phyloP scores from a whole-genome alignment of 2,888 invertebrate species.

The Hetaerina titia region DNA sequence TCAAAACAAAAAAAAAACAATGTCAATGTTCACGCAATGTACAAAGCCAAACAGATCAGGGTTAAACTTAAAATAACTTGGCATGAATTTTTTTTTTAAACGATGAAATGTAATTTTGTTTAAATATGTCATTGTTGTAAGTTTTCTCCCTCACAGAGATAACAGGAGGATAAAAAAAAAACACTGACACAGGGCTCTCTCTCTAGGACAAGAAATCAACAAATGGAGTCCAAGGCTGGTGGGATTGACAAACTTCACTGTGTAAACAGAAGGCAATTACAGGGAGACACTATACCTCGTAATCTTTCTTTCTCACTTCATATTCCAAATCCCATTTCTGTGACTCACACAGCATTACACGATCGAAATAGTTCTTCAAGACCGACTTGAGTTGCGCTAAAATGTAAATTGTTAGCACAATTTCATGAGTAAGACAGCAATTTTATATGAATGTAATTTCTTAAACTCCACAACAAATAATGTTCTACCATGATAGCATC shows the following conservation, averaged over 20 bases:
- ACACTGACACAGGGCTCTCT: not conserved
- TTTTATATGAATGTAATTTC: conserved; percentile 47
- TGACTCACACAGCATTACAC: conserved; percentile 98
- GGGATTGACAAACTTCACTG: conserved; percentile 70
- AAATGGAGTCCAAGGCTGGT: conserved; percentile 70
- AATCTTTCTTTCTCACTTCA: conserved; percentile 99
- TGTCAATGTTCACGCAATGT: not conserved
- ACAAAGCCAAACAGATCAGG: not conserved
- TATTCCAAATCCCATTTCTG: conserved; percentile 99
- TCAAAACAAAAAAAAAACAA: not conserved
- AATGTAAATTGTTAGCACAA: conserved; percentile 66
- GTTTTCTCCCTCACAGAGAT: conserved; percentile 25
- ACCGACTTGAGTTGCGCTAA: conserved; percentile 93
- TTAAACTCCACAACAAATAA: conserved; percentile 54
- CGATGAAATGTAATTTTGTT: not conserved
- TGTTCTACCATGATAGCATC: conserved; percentile 54
- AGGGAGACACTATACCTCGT: conserved; percentile 87
- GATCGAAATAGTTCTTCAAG: conserved; percentile 97
- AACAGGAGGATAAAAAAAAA: not conserved
- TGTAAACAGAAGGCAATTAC: conserved; percentile 69
- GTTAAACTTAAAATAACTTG: not conserved
- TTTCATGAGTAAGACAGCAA: conserved; percentile 65
- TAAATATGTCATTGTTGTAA: not conserved
- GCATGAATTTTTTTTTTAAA: not conserved
- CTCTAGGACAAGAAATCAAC: conserved; percentile 36